phyloP scores from a whole-genome alignment of 2,113 vertebrate species.

The Ameiurus melas region DNA sequence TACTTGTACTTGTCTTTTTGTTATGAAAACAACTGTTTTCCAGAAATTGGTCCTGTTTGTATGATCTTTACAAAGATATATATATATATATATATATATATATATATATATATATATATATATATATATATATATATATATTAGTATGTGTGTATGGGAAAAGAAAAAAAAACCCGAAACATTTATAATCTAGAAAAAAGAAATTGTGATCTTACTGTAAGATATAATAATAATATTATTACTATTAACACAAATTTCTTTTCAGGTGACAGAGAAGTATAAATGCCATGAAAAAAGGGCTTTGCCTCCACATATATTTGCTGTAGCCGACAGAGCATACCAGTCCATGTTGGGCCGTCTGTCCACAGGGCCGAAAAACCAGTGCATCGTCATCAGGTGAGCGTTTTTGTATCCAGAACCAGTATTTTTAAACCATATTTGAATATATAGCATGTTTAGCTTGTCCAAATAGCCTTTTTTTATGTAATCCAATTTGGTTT shows the following conservation, averaged over 20 bases:
- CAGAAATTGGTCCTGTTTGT: too few species aligned
- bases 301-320: conserved; percentile 71
- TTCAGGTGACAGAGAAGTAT: conserved; percentile 68
- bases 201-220: not conserved
- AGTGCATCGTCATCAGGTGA: conserved; percentile 75
- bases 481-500: not conserved
- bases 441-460: not conserved
- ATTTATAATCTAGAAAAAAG: not conserved
- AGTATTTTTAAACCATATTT: not conserved
- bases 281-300: conserved; percentile 54
- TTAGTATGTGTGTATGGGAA: too few species aligned
- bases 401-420: not conserved
- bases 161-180: not conserved
- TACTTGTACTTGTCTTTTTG: not conserved
- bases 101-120: too few species aligned
- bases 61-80: not conserved
- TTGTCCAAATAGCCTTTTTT: not conserved
- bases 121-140: too few species aligned
- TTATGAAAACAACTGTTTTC: not conserved
- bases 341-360: conserved; percentile 63
- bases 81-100: too few species aligned
- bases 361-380: conserved; percentile 56
- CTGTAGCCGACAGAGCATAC: conserved; percentile 70
- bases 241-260: not conserved
- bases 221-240: not conserved